Conservation (phyloP, 64 coral and sea anemone species). For the Montipora cactus region DNA sequence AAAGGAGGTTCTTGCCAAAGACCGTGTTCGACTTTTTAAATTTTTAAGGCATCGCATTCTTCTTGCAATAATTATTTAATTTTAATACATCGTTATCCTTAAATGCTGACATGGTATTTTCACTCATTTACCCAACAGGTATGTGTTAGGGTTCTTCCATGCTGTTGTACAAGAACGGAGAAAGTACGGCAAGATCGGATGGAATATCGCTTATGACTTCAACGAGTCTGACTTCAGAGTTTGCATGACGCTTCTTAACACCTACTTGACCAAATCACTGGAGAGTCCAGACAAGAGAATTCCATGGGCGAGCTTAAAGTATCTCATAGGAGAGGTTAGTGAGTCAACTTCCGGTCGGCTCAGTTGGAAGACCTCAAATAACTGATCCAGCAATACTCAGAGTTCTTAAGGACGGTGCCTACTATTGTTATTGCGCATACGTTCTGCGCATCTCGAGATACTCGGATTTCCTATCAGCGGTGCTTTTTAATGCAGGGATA, state of each 20-base stretch:
- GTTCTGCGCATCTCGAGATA: too few species aligned
- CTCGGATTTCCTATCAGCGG: too few species aligned
- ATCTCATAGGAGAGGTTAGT: constrained; percentile 93
- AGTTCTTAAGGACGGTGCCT: too few species aligned
- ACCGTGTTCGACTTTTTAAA: too few species aligned
- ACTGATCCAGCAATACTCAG: too few species aligned
- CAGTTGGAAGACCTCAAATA: too few species aligned
- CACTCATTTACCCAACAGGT: constrained; percentile 3
- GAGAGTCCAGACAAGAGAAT: constrained; percentile 82
- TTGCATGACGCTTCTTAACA: constrained; percentile 94
- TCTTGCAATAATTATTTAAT: too few species aligned
- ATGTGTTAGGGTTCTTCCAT: constrained; percentile 91
- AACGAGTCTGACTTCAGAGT: constrained; percentile 98
- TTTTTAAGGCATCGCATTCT: too few species aligned
- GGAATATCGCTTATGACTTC: constrained; percentile 99
- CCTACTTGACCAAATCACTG: constrained; percentile 86
- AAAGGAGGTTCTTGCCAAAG: too few species aligned
- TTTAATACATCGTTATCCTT: background rate
- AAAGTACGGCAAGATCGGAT: constrained; percentile 99
- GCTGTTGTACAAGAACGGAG: constrained; percentile 96
- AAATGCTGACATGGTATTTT: background rate
- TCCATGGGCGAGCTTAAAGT: constrained; percentile 99
- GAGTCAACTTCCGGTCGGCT: background rate
- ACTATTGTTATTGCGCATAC: too few species aligned
- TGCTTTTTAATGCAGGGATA: too few species aligned